Evolutionary conservation across 2,113 vertebrate genomes (phyloP), one percentile per base, ranked within the genome.

Genomic region (Lampris incognitus): DNA sequence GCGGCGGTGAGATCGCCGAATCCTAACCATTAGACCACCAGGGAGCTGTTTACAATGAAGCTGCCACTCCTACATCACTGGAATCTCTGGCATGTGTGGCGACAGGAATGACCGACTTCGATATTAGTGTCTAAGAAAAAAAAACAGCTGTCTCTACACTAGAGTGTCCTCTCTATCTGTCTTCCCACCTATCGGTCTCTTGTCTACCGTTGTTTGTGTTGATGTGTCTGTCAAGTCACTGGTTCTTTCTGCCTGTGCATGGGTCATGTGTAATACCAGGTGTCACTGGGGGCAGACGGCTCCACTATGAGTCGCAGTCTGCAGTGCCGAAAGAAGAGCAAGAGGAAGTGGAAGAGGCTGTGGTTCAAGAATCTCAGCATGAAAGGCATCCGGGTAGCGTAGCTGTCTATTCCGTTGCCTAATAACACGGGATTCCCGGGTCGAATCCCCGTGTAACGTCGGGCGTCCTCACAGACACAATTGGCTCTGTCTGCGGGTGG

Each of bases 331-430:
- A 98, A 96, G 89, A 96, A 95, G 85, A 97, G 96, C 92, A 98
- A 96, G 90, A 94, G 96, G 81, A 97, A 95, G 84, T 99, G 97
- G 97, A 99, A 97, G 93, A 96, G 95, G 68, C 95, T 98, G 70
- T 99, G 97, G 97, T 99, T 99, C 82, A 24, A 24, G 24, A 24
- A 24, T 24, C 24, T 24, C 24, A 24, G 24, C 24, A 24, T 24
- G 24, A 24, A 24, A 24, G 24, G 24, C 24, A 24, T 24, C 24
- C 0, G 24, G 24, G 24, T 24, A 24, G 24, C 24, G 24, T 24
- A 24, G 24, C 24, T 24, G 24, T 24, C 24, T 24, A 24, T 24
- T 24, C 24, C 24, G 24, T 24, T 24, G 24, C 24, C 24, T 24
- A 24, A 0, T 24, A 24, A 24, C 24, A 24, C 24, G 24, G 24